Conservation (phyloP, 2,797 vertebrate species). For the Gallinago nigripennis region DNA sequence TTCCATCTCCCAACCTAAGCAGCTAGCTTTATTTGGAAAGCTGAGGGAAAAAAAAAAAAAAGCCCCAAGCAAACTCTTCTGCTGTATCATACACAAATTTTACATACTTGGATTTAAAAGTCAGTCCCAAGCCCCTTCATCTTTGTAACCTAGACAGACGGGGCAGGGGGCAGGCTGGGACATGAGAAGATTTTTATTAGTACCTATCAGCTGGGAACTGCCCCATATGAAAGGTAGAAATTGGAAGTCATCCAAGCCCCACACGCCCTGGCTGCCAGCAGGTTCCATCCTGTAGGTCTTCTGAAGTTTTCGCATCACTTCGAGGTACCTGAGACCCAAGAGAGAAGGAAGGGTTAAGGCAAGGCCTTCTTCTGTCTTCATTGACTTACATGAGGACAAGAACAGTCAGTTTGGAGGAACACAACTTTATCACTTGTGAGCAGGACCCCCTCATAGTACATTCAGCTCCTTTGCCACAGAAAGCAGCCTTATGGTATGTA, state of each 20-base stretch:
- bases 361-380: background rate
- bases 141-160: background rate
- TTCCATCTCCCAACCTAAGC: background rate
- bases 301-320: slow-evolving; percentile 94
- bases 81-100: background rate
- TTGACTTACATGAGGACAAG: background rate
- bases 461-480: background rate
- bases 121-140: background rate
- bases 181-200: background rate
- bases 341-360: background rate
- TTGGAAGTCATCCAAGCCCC: slow-evolving; percentile 98
- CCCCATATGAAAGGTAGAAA: slow-evolving; percentile 98
- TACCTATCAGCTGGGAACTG: slow-evolving; percentile 95
- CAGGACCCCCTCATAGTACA: background rate
- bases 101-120: background rate
- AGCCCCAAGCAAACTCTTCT: background rate
- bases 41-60: background rate
- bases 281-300: slow-evolving; percentile 97
- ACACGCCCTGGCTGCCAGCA: slow-evolving; percentile 96
- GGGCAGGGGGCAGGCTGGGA: background rate
- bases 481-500: background rate
- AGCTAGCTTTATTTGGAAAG: background rate
- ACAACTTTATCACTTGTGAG: background rate
- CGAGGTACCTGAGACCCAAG: slow-evolving; percentile 84
- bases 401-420: background rate